Percentiles rank a stretch among this genome's conserved stretches.
Conservation (phyloP, 2,797 vertebrate genomes). For the Selene dorsalis region DNA sequence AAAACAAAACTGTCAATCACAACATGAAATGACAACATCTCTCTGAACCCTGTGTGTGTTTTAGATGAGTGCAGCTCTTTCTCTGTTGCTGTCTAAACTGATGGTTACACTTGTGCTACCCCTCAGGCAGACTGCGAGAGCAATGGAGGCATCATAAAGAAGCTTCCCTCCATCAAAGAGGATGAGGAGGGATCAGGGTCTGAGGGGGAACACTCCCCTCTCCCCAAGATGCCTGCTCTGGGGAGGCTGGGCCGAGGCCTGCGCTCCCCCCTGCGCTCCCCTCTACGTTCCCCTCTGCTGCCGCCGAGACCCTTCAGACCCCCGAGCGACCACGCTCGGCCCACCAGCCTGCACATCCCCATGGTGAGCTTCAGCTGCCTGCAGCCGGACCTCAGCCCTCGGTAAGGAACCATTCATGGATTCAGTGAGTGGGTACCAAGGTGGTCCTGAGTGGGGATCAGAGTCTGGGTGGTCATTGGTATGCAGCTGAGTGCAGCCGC, state of each 20-base stretch:
- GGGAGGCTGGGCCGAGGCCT: slow-evolving; percentile 78
- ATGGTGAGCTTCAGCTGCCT: slow-evolving; percentile 82
- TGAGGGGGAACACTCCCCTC: slow-evolving; percentile 80
- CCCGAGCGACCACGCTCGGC: slow-evolving; percentile 61
- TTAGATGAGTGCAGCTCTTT: background rate
- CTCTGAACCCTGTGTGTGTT: background rate
- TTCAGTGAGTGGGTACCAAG: background rate
- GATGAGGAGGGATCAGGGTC: slow-evolving; percentile 85
- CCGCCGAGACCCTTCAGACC: slow-evolving; percentile 78
- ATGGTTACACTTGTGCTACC: no score
- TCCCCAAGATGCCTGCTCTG: slow-evolving; percentile 70
- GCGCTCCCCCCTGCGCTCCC: slow-evolving; percentile 83
- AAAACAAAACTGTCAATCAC: background rate
- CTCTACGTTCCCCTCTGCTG: slow-evolving; percentile 82
- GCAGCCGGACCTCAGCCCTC: slow-evolving; percentile 83
- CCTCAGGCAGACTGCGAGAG: slow-evolving; percentile 82
- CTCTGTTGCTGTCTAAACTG: background rate
- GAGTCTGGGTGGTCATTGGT: slow-evolving; percentile 8
- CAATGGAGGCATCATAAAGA: slow-evolving; percentile 84
- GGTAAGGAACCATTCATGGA: slow-evolving; percentile 67
- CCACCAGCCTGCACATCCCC: slow-evolving; percentile 84
- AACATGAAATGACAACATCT: background rate
- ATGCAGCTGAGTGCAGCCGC: slow-evolving; percentile 37
- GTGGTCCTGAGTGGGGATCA: no score
- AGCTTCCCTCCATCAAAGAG: slow-evolving; percentile 86